A percentile compares a stretch with the other conserved stretches of the same genome.
phyloP scores from a whole-genome alignment of 2,888 invertebrate species.

The Miltochrista miniata region DNA sequence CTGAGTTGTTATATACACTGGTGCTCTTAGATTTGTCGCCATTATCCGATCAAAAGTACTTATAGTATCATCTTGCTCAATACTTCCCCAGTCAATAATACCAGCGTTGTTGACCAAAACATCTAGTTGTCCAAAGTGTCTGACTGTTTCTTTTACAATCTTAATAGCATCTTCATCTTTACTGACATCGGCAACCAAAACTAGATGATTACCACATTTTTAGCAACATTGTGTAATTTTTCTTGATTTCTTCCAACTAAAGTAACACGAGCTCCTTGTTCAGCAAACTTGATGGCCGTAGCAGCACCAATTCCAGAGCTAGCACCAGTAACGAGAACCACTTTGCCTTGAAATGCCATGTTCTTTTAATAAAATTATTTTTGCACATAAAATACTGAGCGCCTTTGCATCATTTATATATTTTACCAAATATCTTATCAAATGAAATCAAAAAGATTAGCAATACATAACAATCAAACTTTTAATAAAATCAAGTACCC shows the following conservation, averaged over 20 bases:
- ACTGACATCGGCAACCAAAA: slow-evolving; percentile 14
- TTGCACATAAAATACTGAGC: no score
- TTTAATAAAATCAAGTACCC: no score
- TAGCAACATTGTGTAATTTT: slow-evolving; percentile 19
- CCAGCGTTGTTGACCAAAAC: slow-evolving; percentile 22
- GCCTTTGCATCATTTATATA: no score
- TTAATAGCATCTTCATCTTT: slow-evolving; percentile 17
- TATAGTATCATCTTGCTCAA: slow-evolving; percentile 12
- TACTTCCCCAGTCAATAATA: background rate
- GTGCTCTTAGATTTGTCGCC: slow-evolving; percentile 5
- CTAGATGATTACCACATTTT: slow-evolving; percentile 9
- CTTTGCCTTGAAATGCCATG: slow-evolving; percentile 42
- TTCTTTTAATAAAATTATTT: background rate
- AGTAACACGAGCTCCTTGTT: slow-evolving; percentile 29
- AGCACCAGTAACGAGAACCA: slow-evolving; percentile 38
- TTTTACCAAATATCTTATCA: no score
- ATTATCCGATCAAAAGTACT: slow-evolving; percentile 10
- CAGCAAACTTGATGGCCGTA: slow-evolving; percentile 26
- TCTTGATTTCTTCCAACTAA: slow-evolving; percentile 32
- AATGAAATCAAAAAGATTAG: background rate
- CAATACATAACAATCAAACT: no score
- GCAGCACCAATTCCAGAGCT: slow-evolving; percentile 34
- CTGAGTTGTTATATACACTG: slow-evolving; percentile 3
- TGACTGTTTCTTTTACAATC: slow-evolving; percentile 11
- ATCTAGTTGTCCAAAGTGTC: slow-evolving; percentile 16